Base-by-base conservation (phyloP, 1,140 invertebrate genomes). In the Dendroctonus ponderosae region DNA sequence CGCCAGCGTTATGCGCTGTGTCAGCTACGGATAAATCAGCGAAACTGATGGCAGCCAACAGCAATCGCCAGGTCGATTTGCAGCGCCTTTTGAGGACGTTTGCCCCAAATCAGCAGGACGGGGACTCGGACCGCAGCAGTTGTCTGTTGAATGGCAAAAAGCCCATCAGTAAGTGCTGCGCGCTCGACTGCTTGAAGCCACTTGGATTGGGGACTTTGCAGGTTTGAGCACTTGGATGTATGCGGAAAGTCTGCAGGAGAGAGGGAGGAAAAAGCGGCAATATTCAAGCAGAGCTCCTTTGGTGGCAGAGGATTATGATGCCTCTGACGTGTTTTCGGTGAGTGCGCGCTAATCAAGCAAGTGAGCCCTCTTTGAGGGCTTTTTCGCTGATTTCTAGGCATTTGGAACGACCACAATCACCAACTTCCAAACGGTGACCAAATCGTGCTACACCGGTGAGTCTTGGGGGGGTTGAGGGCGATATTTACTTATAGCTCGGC, bases 11-110 rank as follows among this genome's bases (percentile, higher is more conserved):
- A 0, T 88, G 87, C 71, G 83, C 83, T 15, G 69, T 87, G 11
- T 84, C 85, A 0, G 82, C 82, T 0, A 80, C 87, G 0, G 87
- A 89, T 75, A 84, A 83, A 66, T 84, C 85, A 50, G 82, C 83
- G 0, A 79, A 79, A 50, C 81, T 86, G 56, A 72, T 86, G 39
- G 61, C 60, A 42, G 43, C 40, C 14, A 58, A 58, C 37, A 43
- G 8, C 50, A 42, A 51, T 44, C 50, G 43, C 7, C 54, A 67
- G 57, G n/a, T 38, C 6, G 69, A 65, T 62, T 26, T 66, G 1
- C 61, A 67, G 49, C 38, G 61, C 12, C 12, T 76, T 14, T 26
- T 75, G 4, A 70, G 67, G 61, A 39, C 58, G 5, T 72, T 74
- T 57, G 50, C 64, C 26, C 44, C 68, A 48, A 54, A 72, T 44